Conservation (phyloP, 2,797 vertebrate species). For the Melanotaenia parkinsoni region DNA sequence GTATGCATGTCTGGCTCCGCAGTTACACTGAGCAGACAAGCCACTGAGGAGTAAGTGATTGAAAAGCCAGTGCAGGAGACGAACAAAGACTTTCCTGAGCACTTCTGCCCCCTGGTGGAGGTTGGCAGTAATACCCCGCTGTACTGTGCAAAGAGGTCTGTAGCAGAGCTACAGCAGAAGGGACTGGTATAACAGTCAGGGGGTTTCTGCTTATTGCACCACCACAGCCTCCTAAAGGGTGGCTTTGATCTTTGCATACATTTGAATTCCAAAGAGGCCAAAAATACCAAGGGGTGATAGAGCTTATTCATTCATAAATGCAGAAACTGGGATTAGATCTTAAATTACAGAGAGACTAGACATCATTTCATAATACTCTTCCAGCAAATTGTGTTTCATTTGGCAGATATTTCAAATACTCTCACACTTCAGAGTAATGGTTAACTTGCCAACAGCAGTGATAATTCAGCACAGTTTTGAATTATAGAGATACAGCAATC, state of each 20-base stretch:
- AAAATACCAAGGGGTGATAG: slow-evolving; percentile 50
- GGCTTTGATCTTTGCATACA: slow-evolving; percentile 75
- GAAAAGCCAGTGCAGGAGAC: slow-evolving; percentile 1
- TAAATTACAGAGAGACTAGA: slow-evolving; percentile 53
- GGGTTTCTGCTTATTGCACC: slow-evolving; percentile 80
- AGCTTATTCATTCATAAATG: slow-evolving; percentile 70
- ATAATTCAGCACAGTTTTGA: slow-evolving; percentile 24
- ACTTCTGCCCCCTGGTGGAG: slow-evolving; percentile 85
- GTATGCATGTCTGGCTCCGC: slow-evolving; percentile 18
- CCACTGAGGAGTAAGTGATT: slow-evolving; percentile 41
- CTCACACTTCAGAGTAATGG: slow-evolving; percentile 38
- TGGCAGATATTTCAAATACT: slow-evolving; percentile 46
- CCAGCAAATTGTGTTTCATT: slow-evolving; percentile 60
- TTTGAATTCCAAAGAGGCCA: slow-evolving; percentile 72
- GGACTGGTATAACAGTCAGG: slow-evolving; percentile 43
- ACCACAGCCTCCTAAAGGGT: slow-evolving; percentile 63
- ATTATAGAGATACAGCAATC: slow-evolving; percentile 9
- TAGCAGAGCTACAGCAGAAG: slow-evolving; percentile 25
- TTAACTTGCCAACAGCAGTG: slow-evolving; percentile 33
- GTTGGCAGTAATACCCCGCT: slow-evolving; percentile 36
- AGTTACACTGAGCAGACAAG: slow-evolving; percentile 44
- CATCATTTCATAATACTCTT: slow-evolving; percentile 64
- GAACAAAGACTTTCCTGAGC: slow-evolving; percentile 63
- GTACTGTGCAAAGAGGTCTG: slow-evolving; percentile 10
- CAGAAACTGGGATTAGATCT: slow-evolving; percentile 54